Conservation (phyloP, 2,888 invertebrate species). For the Melanargia galathea region DNA sequence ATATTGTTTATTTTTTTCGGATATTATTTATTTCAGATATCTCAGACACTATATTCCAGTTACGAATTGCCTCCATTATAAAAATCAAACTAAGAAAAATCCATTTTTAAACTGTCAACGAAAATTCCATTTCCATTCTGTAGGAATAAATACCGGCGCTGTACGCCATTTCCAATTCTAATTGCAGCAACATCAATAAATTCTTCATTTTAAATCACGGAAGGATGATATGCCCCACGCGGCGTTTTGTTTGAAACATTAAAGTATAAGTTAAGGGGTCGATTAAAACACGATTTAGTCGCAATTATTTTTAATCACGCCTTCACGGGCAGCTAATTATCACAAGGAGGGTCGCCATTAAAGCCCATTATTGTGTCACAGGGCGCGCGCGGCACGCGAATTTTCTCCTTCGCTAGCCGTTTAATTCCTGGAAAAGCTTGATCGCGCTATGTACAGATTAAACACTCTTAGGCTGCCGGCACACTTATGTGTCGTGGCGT, state of each 20-base stretch:
- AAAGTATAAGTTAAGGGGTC: neutral
- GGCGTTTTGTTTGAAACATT: conserved; percentile 4
- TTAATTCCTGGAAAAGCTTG: conserved; percentile 18
- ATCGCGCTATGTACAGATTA: neutral
- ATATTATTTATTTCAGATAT: no score
- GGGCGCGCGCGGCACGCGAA: conserved; percentile 31
- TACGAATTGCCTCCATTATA: no score
- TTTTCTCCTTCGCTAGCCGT: conserved; percentile 17
- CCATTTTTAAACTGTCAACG: neutral
- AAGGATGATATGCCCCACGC: neutral
- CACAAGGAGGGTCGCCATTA: conserved; percentile 33
- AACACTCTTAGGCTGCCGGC: neutral
- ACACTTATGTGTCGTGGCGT: no score
- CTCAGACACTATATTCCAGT: no score
- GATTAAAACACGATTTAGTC: conserved; percentile 11
- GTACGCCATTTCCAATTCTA: neutral
- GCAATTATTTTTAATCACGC: conserved; percentile 27
- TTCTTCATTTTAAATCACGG: conserved; percentile 5
- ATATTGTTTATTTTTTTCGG: no score
- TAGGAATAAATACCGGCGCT: no score
- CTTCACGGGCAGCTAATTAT: conserved; percentile 25
- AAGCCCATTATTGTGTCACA: conserved; percentile 39
- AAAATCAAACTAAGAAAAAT: neutral
- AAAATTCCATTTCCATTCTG: neutral
- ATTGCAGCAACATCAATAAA: neutral